Evolutionary conservation across 2,888 invertebrate species (phyloP).

Genomic region (Callimorpha dominula): DNA sequence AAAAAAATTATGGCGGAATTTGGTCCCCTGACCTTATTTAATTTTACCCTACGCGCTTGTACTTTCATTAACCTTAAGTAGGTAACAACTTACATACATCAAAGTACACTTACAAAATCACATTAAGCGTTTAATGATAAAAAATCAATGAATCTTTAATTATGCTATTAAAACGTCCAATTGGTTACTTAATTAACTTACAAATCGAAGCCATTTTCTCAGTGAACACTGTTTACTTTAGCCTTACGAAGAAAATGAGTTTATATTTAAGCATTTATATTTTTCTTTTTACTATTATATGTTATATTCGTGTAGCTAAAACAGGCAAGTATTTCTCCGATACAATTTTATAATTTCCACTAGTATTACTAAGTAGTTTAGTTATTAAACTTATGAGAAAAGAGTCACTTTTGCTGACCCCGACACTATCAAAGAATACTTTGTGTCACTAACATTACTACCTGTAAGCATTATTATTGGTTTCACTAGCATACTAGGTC

Average conservation of each 20-base stretch:
- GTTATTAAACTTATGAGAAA: too few species aligned
- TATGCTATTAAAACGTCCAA: not conserved
- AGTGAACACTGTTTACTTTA: not conserved
- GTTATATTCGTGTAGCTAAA: not conserved
- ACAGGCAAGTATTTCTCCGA: slow-evolving; percentile 9
- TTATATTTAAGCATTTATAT: not conserved
- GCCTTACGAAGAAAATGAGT: slow-evolving; percentile 3
- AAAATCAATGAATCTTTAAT: slow-evolving; percentile 2
- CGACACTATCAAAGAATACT: too few species aligned
- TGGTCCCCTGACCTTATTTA: too few species aligned
- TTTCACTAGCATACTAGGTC: too few species aligned
- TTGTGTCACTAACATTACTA: too few species aligned
- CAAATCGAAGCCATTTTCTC: not conserved
- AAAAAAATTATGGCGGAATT: too few species aligned
- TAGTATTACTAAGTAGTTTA: too few species aligned
- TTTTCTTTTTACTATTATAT: slow-evolving; percentile 2
- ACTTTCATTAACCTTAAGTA: not conserved
- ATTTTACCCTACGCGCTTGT: too few species aligned
- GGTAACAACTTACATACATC: not conserved
- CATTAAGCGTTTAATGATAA: not conserved
- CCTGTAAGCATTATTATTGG: too few species aligned
- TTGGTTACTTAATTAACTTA: slow-evolving; percentile 5
- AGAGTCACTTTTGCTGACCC: too few species aligned
- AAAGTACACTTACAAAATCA: not conserved
- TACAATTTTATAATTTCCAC: too few species aligned